Base-by-base conservation (phyloP, 2,797 vertebrate genomes). In the Aselliscus stoliczkanus region DNA sequence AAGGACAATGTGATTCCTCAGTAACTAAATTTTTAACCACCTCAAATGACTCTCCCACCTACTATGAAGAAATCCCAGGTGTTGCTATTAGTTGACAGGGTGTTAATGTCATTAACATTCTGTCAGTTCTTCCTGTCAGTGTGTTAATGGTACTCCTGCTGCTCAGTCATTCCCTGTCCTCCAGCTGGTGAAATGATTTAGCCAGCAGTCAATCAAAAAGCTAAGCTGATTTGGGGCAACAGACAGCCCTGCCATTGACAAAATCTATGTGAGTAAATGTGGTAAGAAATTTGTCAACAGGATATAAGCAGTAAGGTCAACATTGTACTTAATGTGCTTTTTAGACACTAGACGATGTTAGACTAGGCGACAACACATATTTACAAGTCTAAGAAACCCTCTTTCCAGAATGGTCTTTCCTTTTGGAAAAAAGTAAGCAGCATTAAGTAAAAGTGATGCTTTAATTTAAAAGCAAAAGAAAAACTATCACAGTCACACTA, bases 31-130 rank as follows among this genome's bases (percentile, higher is more conserved):
- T 96, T 95, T 91, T 95, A 96, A 97, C 73, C 52, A 91, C 67
- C 92, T 97, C 81, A 96, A 88, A 97, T 88, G 70, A 92, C 75
- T 94, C 73, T 84, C 69, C 77, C 85, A 96, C 70, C 91, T 37
- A 89, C 64, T 88, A 79, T 23, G 81, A 96, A 84, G 95, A 94
- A 98, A 97, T 89, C 88, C 91, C 96, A 96, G 93, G 96, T 69
- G 96, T 88, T 97, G 98, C 58, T 65, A 96, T 79, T 94, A 94
- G 88, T 77, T 96, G 97, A 98, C 97, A 98, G 88, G 93, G 92
- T 54, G 95, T 92, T 97, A 98, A 98, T 96, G 92, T 86, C 96
- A 97, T 97, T 96, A 97, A 95, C 94, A 91, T 97, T 88, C 73
- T 93, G 77, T 85, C 93, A 94, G 94, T 86, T 81, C 89, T 92